Evolutionary conservation across 2,113 vertebrate genomes (phyloP).

Genomic region (Oreocharis arfaki): DNA sequence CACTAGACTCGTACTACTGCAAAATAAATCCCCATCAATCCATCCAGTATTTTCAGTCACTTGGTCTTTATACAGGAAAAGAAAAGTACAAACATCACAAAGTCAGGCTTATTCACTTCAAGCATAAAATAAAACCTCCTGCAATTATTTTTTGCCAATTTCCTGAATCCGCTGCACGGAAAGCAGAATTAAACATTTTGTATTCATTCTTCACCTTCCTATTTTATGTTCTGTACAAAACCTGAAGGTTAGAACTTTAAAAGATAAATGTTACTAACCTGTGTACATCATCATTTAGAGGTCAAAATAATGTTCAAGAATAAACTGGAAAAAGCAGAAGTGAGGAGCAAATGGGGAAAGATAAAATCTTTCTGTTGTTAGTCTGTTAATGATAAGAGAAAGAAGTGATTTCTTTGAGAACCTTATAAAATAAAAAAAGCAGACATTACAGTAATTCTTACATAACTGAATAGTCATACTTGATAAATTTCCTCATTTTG

Average conservation of each 20-base stretch:
- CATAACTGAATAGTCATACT: neutral
- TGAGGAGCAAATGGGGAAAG: neutral
- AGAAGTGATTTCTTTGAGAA: neutral
- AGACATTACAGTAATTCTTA: neutral
- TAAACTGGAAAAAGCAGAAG: neutral
- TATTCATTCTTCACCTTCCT: neutral
- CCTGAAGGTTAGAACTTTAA: neutral
- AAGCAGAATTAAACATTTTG: neutral
- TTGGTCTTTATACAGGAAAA: neutral
- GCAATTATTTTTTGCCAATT: neutral
- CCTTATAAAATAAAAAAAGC: neutral
- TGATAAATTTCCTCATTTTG: neutral
- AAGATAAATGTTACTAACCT: neutral
- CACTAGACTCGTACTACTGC: neutral
- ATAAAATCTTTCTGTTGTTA: neutral
- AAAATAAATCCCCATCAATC: conserved; percentile 28
- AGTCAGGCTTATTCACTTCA: conserved; percentile 12
- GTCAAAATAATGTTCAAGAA: neutral
- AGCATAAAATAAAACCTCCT: conserved; percentile 6
- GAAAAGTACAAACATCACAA: conserved; percentile 8
- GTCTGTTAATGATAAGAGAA: neutral
- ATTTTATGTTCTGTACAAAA: neutral
- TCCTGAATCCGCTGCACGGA: neutral
- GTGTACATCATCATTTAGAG: neutral
- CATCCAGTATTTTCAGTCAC: conserved; percentile 3